phyloP scores from a whole-genome alignment of 2,888 invertebrate species.

The Sisyra nigra region DNA sequence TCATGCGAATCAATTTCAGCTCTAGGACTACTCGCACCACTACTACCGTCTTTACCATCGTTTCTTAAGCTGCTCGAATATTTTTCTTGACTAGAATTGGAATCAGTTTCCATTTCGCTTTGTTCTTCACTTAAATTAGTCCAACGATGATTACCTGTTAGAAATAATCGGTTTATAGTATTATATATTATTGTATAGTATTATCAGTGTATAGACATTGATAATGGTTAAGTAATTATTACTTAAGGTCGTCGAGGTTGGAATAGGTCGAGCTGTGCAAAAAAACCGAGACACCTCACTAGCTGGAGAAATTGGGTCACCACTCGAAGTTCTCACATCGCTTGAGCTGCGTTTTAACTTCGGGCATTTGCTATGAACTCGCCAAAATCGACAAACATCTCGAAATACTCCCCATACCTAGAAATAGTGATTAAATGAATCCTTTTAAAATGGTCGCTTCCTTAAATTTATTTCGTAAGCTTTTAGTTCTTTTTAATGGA shows the following conservation, averaged over 20 bases:
- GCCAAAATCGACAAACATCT: constrained; percentile 61
- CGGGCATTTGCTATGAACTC: constrained; percentile 51
- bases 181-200: too few species aligned
- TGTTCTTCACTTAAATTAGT: too few species aligned
- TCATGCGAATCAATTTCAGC: constrained; percentile 17
- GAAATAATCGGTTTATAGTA: too few species aligned
- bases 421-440: constrained; percentile 10
- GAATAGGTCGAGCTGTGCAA: constrained; percentile 15
- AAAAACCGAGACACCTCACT: constrained; percentile 28
- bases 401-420: constrained; percentile 61
- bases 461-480: neutral
- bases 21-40: constrained; percentile 21
- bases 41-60: constrained; percentile 17
- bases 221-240: too few species aligned
- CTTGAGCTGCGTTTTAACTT: constrained; percentile 42
- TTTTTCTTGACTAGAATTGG: too few species aligned
- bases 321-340: constrained; percentile 30
- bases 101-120: too few species aligned
- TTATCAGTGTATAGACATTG: too few species aligned
- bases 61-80: constrained; percentile 15
- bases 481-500: neutral
- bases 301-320: constrained; percentile 32
- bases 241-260: too few species aligned
- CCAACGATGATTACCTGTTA: too few species aligned
- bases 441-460: too few species aligned